phyloP scores from a whole-genome alignment of 2,113 vertebrate genomes.

The Chaetorhynchus papuensis region DNA sequence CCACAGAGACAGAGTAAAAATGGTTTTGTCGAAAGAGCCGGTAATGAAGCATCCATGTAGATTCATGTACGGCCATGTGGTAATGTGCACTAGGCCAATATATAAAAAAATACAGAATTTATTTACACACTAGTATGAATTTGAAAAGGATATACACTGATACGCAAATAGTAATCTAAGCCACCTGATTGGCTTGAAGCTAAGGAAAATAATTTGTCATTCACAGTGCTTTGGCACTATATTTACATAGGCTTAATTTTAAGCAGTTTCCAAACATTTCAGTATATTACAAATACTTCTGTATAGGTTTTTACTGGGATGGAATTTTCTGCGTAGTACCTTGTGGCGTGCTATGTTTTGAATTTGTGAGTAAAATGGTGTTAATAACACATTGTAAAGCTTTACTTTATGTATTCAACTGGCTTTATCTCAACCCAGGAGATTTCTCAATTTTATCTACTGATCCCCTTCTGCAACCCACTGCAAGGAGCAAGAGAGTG shows the following conservation, averaged over 20 bases:
- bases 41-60: rapidly evolving
- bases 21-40: neutral
- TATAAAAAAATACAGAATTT: neutral
- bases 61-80: rapidly evolving
- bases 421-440: neutral
- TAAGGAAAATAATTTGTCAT: conserved; percentile 10
- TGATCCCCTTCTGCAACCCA: neutral
- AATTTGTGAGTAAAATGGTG: neutral
- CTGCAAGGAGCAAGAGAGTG: rapidly evolving
- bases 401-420: neutral
- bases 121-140: neutral
- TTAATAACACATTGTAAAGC: neutral
- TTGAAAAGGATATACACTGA: neutral
- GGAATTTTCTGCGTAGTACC: neutral
- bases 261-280: neutral
- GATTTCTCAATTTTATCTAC: neutral
- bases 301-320: neutral
- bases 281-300: neutral
- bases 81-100: neutral
- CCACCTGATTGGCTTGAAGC: neutral
- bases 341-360: neutral
- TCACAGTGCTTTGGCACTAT: neutral
- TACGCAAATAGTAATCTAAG: neutral
- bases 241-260: conserved; percentile 4
- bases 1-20: neutral